These are phyloP conservation scores for Eutolmus rufibarbis DNA, from an alignment of 2,888 invertebrate genomes.

Conservation along the genomic window DNA sequence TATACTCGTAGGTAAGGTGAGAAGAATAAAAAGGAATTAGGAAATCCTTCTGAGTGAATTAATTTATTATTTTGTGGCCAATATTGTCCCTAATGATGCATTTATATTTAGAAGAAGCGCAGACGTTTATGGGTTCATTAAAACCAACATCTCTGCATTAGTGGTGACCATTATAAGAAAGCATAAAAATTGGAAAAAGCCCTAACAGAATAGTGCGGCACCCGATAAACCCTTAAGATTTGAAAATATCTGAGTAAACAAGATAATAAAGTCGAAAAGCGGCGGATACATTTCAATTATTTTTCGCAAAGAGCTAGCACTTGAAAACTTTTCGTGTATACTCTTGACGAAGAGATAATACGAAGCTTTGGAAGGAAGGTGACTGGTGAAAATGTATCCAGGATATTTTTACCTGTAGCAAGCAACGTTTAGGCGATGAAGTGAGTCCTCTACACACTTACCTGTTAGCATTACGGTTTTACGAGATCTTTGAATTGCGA, in stretches of 20 bases:
- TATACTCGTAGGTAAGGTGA: too few species aligned
- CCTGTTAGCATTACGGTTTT: not conserved
- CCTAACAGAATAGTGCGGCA: not conserved
- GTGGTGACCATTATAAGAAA: not conserved
- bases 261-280: not conserved
- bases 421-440: not conserved
- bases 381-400: not conserved
- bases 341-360: not conserved
- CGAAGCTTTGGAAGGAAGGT: not conserved
- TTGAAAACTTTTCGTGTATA: not conserved
- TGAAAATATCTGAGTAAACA: not conserved
- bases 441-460: not conserved
- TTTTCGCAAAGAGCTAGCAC: not conserved
- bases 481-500: not conserved
- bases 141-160: not conserved
- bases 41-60: too few species aligned
- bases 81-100: not conserved
- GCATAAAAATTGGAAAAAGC: not conserved
- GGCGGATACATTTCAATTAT: not conserved
- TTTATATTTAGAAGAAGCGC: not conserved
- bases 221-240: not conserved
- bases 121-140: not conserved
- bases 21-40: too few species aligned
- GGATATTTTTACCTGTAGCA: not conserved
- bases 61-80: not conserved